These are phyloP conservation scores for Cheilinus undulatus DNA, from an alignment of 2,113 vertebrate species.

Conservation along the genomic window DNA sequence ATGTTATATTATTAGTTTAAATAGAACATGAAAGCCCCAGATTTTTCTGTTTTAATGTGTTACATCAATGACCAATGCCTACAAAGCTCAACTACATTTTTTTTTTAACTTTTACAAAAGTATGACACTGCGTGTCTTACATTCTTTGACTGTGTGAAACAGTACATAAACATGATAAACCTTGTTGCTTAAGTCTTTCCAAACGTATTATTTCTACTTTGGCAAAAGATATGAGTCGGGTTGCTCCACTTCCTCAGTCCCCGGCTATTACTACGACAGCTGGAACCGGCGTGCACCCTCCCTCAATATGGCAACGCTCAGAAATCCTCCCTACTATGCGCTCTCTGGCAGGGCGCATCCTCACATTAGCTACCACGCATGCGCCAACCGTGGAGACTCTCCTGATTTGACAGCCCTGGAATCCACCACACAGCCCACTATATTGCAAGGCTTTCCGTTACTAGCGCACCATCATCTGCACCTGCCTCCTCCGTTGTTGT, in stretches of 20 bases:
- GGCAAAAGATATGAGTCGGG: background rate
- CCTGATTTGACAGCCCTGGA: constrained; percentile 70
- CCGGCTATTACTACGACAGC: background rate
- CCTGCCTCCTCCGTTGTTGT: constrained; percentile 77
- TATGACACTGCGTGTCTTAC: too few relatives aligned
- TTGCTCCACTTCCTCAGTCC: background rate
- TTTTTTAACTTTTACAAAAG: too few relatives aligned
- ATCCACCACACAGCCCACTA: constrained; percentile 71
- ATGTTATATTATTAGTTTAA: too few relatives aligned
- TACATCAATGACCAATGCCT: too few relatives aligned
- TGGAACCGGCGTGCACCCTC: background rate
- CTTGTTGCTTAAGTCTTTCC: too few relatives aligned
- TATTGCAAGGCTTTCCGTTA: constrained; percentile 64
- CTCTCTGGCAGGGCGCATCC: constrained; percentile 53
- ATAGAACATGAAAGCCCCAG: too few relatives aligned
- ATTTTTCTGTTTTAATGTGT: too few relatives aligned
- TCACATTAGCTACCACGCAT: constrained; percentile 67
- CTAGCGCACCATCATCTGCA: constrained; percentile 79
- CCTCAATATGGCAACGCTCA: constrained; percentile 35
- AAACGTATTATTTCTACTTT: background rate
- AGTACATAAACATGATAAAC: background rate
- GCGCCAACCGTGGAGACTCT: constrained; percentile 61
- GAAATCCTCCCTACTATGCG: constrained; percentile 30
- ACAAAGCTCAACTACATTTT: too few relatives aligned
- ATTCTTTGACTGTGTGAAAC: too few relatives aligned